phyloP scores from a whole-genome alignment of 2,797 vertebrate species.

The Ceyx erithaca region DNA sequence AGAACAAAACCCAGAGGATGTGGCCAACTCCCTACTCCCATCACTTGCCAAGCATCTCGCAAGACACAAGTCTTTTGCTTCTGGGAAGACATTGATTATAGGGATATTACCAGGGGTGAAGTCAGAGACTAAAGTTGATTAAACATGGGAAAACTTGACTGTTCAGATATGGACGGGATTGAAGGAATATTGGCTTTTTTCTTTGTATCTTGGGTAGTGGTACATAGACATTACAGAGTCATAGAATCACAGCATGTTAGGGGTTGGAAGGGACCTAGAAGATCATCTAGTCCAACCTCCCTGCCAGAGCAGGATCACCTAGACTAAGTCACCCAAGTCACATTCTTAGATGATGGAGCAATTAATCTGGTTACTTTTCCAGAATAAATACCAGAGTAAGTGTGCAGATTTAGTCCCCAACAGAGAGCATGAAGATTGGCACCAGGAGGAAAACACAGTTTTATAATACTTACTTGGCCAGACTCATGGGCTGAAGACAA shows the following conservation, averaged over 20 bases:
- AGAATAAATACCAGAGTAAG: background rate
- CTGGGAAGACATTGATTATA: background rate
- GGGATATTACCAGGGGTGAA: background rate
- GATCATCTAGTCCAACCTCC: too few relatives aligned
- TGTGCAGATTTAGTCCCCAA: background rate
- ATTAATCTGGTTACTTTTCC: conserved; percentile 42
- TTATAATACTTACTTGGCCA: background rate
- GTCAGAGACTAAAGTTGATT: background rate
- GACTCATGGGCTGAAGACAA: background rate
- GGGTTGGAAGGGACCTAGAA: too few relatives aligned
- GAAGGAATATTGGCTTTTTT: conserved; percentile 49
- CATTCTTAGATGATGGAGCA: conserved; percentile 8
- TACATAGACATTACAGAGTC: background rate
- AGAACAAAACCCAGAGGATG: background rate
- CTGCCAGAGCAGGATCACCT: too few relatives aligned
- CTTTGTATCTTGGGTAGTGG: conserved; percentile 28
- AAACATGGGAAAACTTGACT: background rate
- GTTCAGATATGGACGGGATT: background rate
- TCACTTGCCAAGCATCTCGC: fast-evolving
- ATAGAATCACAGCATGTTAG: too few relatives aligned
- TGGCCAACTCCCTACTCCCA: background rate
- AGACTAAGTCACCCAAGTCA: too few relatives aligned
- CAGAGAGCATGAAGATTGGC: background rate
- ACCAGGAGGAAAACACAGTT: background rate
- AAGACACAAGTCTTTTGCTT: background rate